Conservation (phyloP, 2,797 vertebrate genomes). For the Helarctos malayanus region DNA sequence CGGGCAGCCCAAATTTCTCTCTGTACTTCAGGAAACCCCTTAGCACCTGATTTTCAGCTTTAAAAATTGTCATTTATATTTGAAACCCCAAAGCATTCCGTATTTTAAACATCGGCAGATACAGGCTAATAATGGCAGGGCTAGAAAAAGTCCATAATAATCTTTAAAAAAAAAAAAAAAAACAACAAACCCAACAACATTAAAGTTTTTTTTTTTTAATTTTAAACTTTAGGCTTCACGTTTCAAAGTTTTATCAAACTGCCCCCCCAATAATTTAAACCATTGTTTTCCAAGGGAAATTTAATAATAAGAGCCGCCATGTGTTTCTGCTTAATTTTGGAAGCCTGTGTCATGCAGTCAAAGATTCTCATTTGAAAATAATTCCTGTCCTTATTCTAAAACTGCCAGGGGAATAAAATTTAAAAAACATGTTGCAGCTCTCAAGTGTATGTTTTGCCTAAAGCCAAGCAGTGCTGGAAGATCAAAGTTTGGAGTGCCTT, state of each 20-base stretch:
- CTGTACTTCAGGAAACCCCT: constrained; percentile 43
- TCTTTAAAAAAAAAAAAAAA: background rate
- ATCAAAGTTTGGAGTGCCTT: constrained; percentile 82
- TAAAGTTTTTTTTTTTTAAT: constrained; percentile 25
- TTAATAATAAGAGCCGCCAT: constrained; percentile 84
- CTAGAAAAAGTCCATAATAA: constrained; percentile 39
- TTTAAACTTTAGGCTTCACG: constrained; percentile 77
- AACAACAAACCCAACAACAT: too few relatives aligned
- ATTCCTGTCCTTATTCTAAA: constrained; percentile 85
- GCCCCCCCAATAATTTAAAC: constrained; percentile 77
- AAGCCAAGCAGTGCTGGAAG: constrained; percentile 77
- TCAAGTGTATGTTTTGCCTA: constrained; percentile 85
- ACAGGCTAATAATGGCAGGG: constrained; percentile 66
- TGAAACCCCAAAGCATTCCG: constrained; percentile 65
- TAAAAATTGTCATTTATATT: constrained; percentile 67
- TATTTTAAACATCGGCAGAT: constrained; percentile 63
- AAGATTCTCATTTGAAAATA: constrained; percentile 87
- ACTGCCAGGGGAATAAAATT: constrained; percentile 85
- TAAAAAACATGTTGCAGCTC: constrained; percentile 85
- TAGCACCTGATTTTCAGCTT: constrained; percentile 75
- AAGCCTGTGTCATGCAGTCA: constrained; percentile 80
- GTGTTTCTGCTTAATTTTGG: constrained; percentile 87
- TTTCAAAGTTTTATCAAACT: constrained; percentile 85
- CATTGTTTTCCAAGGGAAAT: constrained; percentile 86
- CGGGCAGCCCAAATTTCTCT: background rate